Conservation (phyloP, 2,113 vertebrate species). For the Opisthocomus hoazin region DNA sequence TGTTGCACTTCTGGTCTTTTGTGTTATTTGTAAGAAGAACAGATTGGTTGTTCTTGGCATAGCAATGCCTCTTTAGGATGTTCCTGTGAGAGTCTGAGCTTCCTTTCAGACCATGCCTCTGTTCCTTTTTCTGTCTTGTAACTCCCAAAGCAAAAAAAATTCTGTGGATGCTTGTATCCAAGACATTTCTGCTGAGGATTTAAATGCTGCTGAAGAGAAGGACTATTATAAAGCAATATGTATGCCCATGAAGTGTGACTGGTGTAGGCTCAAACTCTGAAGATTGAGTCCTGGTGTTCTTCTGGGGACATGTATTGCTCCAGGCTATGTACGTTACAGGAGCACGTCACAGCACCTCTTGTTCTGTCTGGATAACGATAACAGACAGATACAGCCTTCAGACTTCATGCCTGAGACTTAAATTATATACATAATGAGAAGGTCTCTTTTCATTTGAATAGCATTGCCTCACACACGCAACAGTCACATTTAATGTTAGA, state of each 20-base stretch:
- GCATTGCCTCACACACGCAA: background rate
- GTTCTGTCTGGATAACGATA: background rate
- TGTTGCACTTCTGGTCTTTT: background rate
- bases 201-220: background rate
- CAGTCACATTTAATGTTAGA: background rate
- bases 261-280: background rate
- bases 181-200: constrained; percentile 2
- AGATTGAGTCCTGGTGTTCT: background rate
- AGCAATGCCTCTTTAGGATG: background rate
- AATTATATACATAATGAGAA: background rate
- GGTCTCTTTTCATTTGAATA: background rate
- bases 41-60: background rate
- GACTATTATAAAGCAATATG: constrained; percentile 23
- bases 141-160: background rate
- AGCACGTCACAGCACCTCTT: background rate
- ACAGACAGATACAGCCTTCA: background rate
- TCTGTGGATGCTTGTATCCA: background rate
- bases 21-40: background rate
- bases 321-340: background rate
- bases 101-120: background rate
- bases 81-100: background rate
- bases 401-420: background rate
- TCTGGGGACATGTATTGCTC: background rate
- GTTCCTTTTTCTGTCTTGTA: background rate
- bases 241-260: background rate